These are phyloP conservation scores for Aradophagus sp. DNA, from an alignment of 1,140 invertebrate species.

Conservation along the genomic window DNA sequence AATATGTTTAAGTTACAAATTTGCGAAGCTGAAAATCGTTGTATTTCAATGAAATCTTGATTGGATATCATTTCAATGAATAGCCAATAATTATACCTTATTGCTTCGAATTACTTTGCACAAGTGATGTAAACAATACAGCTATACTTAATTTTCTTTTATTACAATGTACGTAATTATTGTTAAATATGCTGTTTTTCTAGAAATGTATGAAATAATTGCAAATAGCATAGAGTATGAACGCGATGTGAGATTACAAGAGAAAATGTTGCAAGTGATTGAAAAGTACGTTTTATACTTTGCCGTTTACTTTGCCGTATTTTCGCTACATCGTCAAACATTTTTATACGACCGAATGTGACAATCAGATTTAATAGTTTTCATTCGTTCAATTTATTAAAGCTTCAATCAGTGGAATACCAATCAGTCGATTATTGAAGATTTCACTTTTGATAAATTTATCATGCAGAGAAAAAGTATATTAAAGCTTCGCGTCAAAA, in stretches of 20 bases:
- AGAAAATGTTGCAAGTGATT: background rate
- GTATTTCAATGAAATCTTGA: no score
- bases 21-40: no score
- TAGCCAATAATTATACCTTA: constrained; percentile 67
- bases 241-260: constrained; percentile 5
- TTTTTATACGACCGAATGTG: constrained; percentile 1
- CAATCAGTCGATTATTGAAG: no score
- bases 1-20: no score
- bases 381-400: no score
- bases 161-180: constrained; percentile 61
- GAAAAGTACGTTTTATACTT: constrained; percentile 5
- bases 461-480: no score
- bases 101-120: constrained; percentile 68
- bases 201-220: constrained; percentile 53
- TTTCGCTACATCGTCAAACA: background rate
- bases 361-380: constrained; percentile 13
- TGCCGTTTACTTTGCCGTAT: constrained; percentile 3
- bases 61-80: no score
- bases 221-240: constrained; percentile 17
- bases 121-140: constrained; percentile 57
- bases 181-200: constrained; percentile 70
- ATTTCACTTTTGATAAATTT: no score
- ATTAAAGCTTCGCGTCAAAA: no score
- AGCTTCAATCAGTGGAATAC: no score
- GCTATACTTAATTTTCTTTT: constrained; percentile 71